Conservation (phyloP, 2,888 invertebrate species). For the Drosophila vallismaia region DNA sequence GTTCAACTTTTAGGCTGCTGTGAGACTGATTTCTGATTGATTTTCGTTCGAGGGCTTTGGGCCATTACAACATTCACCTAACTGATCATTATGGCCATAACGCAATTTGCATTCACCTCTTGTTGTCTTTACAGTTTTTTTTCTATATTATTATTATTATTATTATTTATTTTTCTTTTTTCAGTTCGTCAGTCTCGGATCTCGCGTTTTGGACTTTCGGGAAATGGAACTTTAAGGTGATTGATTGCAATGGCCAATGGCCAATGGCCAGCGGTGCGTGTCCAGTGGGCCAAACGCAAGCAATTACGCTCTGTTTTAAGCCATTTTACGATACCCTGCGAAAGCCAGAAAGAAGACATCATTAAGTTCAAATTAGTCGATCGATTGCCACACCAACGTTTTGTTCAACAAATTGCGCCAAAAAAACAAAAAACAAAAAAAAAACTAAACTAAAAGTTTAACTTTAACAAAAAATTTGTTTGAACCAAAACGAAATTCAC, state of each 20-base stretch:
- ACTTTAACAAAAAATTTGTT: slow-evolving; percentile 30
- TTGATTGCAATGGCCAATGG: slow-evolving; percentile 70
- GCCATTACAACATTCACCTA: slow-evolving; percentile 63
- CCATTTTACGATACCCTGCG: slow-evolving; percentile 42
- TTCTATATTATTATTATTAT: neutral
- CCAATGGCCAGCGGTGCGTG: slow-evolving; percentile 69
- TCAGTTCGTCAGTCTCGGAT: no score
- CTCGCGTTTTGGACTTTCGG: slow-evolving; percentile 28
- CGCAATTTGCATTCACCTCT: slow-evolving; percentile 67
- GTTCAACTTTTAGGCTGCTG: slow-evolving; percentile 8
- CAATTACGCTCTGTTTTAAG: slow-evolving; percentile 60
- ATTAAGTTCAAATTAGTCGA: slow-evolving; percentile 69
- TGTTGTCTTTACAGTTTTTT: slow-evolving; percentile 25
- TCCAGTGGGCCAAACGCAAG: slow-evolving; percentile 43
- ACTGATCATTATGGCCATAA: slow-evolving; percentile 71
- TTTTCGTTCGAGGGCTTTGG: slow-evolving; percentile 41
- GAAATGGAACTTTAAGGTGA: slow-evolving; percentile 64
- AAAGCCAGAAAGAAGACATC: slow-evolving; percentile 75
- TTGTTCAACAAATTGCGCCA: slow-evolving; percentile 71
- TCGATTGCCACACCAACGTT: slow-evolving; percentile 66
- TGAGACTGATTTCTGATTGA: slow-evolving; percentile 57
- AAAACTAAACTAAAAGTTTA: slow-evolving; percentile 9
- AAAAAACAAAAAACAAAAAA: slow-evolving; percentile 18
- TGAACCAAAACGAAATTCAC: slow-evolving; percentile 30
- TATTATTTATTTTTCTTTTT: neutral